Percentiles rank a stretch among this genome's conserved stretches.
Conservation (phyloP, 2,888 invertebrate genomes). For the Pseudococcus viburni region DNA sequence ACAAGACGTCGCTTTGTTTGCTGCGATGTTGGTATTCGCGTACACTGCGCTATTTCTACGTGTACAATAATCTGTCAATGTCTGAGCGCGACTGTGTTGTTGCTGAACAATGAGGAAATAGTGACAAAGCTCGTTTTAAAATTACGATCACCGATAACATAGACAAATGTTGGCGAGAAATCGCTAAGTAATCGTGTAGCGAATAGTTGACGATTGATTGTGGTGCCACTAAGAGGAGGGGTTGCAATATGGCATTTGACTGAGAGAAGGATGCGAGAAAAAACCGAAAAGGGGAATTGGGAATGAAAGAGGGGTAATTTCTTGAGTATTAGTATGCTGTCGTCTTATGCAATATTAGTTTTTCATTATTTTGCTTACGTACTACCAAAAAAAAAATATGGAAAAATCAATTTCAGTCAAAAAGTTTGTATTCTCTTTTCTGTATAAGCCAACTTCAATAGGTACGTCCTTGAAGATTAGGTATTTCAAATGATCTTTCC, state of each 20-base stretch:
- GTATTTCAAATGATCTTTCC: no score
- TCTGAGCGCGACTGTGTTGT: constrained; percentile 11
- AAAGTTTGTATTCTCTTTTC: no score
- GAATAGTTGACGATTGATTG: constrained; percentile 31
- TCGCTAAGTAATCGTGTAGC: constrained; percentile 9
- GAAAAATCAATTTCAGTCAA: no score
- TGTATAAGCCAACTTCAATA: no score
- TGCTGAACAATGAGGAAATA: constrained; percentile 12
- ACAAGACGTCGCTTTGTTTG: constrained; percentile 45
- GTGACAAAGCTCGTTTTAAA: constrained; percentile 22
- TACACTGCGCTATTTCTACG: not conserved
- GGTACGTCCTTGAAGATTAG: no score
- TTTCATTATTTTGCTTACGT: no score
- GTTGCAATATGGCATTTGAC: not conserved
- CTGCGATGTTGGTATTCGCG: not conserved
- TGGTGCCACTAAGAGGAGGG: not conserved
- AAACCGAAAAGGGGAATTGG: no score
- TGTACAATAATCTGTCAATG: constrained; percentile 49
- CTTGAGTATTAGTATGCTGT: no score
- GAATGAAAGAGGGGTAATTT: no score
- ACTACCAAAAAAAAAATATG: no score
- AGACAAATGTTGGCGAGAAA: constrained; percentile 35
- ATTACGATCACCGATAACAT: constrained; percentile 38
- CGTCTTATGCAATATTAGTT: no score
- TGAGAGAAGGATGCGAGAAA: not conserved